These are phyloP conservation scores for Heliconius ismenius DNA, from an alignment of 2,888 invertebrate genomes.

Conservation along the genomic window DNA sequence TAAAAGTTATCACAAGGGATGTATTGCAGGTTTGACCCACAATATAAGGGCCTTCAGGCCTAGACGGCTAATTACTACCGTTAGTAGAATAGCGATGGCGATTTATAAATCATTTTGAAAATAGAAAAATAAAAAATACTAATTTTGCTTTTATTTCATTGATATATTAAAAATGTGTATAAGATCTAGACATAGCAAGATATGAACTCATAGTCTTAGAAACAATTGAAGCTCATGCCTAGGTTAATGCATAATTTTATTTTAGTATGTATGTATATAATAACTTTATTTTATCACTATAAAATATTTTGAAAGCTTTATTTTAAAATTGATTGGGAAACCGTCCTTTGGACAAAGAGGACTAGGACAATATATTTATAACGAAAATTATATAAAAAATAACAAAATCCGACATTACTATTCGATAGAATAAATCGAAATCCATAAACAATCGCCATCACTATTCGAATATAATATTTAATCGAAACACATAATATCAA, in stretches of 20 bases:
- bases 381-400: background rate
- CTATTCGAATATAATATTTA: conserved; percentile 27
- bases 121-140: background rate
- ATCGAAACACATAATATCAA: conserved; percentile 41
- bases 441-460: conserved; percentile 20
- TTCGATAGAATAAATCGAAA: conserved; percentile 15
- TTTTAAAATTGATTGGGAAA: background rate
- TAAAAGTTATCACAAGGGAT: conserved; percentile 65
- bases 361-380: background rate
- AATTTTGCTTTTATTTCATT: background rate
- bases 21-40: conserved; percentile 61
- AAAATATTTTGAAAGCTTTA: background rate
- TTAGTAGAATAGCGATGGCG: conserved; percentile 19
- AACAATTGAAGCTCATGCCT: no score
- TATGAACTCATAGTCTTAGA: no score
- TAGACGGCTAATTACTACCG: conserved; percentile 22
- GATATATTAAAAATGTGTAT: background rate
- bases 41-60: conserved; percentile 36
- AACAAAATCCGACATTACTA: conserved; percentile 8
- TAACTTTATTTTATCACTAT: background rate
- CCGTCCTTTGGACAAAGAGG: conserved; percentile 6
- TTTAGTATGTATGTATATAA: no score
- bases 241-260: no score
- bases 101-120: background rate
- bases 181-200: background rate